A percentile compares a stretch with the other conserved stretches of the same genome.
Evolutionary conservation across 92 coral and sea anemone genomes (phyloP).

Genomic region (Palythoa grandiflora): DNA sequence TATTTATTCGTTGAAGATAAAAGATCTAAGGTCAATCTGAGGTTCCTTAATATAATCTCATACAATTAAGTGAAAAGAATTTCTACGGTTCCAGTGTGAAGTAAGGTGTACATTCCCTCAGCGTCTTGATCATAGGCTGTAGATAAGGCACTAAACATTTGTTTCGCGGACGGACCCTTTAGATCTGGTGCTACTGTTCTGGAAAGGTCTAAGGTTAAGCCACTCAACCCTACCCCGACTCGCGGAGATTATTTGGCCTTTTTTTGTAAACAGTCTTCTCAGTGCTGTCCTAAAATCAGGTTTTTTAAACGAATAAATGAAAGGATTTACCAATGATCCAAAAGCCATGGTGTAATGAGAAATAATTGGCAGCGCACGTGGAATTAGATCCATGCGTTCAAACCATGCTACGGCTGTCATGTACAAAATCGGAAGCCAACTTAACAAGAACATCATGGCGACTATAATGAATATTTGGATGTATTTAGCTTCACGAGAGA

Average conservation of each 20-base stretch:
- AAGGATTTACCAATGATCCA: slow-evolving; percentile 13
- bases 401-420: slow-evolving; percentile 33
- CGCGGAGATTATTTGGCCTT: background rate
- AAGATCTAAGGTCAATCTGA: too few relatives aligned
- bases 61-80: too few relatives aligned
- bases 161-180: slow-evolving; percentile 11
- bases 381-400: slow-evolving; percentile 10
- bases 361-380: background rate
- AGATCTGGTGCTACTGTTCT: background rate
- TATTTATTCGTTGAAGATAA: too few relatives aligned
- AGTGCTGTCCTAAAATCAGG: slow-evolving; percentile 31
- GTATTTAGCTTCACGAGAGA: slow-evolving; percentile 27
- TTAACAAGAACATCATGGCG: slow-evolving; percentile 3
- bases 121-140: too few relatives aligned
- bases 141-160: background rate
- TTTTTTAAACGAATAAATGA: slow-evolving; percentile 19
- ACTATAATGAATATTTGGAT: slow-evolving; percentile 8
- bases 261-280: background rate
- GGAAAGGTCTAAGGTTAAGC: background rate
- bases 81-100: too few relatives aligned
- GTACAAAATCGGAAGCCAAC: slow-evolving; percentile 30
- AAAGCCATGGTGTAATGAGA: slow-evolving; percentile 27
- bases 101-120: too few relatives aligned
- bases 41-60: too few relatives aligned
- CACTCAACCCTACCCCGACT: background rate